phyloP scores from a whole-genome alignment of 1,140 invertebrate genomes.

The Drosophila elegans region DNA sequence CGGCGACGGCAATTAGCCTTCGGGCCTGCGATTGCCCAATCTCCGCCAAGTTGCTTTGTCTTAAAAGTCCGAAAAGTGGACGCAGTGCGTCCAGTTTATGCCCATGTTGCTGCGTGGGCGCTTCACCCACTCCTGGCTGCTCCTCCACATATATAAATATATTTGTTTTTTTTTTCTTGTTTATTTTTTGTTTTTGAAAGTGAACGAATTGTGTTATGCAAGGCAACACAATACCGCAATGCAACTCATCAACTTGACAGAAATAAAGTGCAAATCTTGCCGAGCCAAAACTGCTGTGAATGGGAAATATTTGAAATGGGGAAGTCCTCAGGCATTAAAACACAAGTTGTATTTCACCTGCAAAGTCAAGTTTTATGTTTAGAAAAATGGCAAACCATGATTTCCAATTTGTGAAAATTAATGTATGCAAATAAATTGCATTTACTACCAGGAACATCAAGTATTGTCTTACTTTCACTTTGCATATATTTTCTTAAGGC shows the following conservation, averaged over 20 bases:
- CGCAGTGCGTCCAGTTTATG: constrained; percentile 63
- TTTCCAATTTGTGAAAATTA: too few relatives aligned
- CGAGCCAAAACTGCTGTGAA: constrained; percentile 22
- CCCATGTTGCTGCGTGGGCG: constrained; percentile 43
- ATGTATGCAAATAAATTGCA: too few relatives aligned
- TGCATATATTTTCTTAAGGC: too few relatives aligned
- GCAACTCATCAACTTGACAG: constrained; percentile 41
- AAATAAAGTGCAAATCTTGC: constrained; percentile 30
- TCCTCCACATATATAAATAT: constrained; percentile 3
- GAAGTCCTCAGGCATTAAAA: constrained; percentile 3
- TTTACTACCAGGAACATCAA: too few relatives aligned
- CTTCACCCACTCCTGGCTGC: not conserved
- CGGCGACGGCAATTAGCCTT: constrained; percentile 26
- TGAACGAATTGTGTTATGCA: constrained; percentile 55
- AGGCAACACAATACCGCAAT: constrained; percentile 34
- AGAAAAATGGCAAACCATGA: too few relatives aligned
- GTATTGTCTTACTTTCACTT: too few relatives aligned
- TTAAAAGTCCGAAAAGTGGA: constrained; percentile 51
- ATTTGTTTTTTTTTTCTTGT: constrained; percentile 28
- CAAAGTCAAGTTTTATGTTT: not conserved
- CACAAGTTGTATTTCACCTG: not conserved
- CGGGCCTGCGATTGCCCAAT: constrained; percentile 25
- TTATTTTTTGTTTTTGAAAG: constrained; percentile 56
- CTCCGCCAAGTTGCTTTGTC: not conserved
- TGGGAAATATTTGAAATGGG: constrained; percentile 34